phyloP scores from a whole-genome alignment of 2,113 vertebrate genomes.

The Campylomormyrus numenius region DNA sequence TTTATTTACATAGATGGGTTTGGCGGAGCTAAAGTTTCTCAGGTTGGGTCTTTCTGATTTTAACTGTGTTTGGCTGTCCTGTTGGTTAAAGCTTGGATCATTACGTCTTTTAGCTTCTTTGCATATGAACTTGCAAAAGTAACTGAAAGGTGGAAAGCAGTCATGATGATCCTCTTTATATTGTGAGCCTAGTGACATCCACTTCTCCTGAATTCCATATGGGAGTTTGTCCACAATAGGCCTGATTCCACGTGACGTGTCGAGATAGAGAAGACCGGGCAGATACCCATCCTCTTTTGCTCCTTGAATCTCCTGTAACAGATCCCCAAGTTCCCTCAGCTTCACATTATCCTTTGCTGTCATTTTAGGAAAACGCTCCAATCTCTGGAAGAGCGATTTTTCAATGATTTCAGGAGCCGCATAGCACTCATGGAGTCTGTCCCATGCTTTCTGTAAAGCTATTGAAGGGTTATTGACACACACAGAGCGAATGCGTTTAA shows the following conservation, averaged over 20 bases:
- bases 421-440: background rate
- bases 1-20: background rate
- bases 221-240: slow-evolving; percentile 12
- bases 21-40: background rate
- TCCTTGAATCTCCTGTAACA: slow-evolving; percentile 26
- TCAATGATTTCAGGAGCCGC: background rate
- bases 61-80: background rate
- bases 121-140: background rate
- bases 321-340: slow-evolving; percentile 19
- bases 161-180: background rate
- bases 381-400: slow-evolving; percentile 16
- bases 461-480: background rate
- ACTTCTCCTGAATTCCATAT: background rate
- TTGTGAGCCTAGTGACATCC: background rate
- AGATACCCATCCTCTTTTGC: slow-evolving; percentile 30
- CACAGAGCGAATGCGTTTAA: too few relatives aligned
- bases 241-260: background rate
- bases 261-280: slow-evolving; percentile 11
- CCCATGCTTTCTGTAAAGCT: background rate
- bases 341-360: slow-evolving; percentile 11
- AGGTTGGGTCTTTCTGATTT: background rate
- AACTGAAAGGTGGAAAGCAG: background rate
- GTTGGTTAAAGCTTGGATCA: background rate
- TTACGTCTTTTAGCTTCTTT: background rate
- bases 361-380: slow-evolving; percentile 25